These are phyloP conservation scores for Scaptomyza flava DNA, from an alignment of 2,888 invertebrate species.

Conservation along the genomic window DNA sequence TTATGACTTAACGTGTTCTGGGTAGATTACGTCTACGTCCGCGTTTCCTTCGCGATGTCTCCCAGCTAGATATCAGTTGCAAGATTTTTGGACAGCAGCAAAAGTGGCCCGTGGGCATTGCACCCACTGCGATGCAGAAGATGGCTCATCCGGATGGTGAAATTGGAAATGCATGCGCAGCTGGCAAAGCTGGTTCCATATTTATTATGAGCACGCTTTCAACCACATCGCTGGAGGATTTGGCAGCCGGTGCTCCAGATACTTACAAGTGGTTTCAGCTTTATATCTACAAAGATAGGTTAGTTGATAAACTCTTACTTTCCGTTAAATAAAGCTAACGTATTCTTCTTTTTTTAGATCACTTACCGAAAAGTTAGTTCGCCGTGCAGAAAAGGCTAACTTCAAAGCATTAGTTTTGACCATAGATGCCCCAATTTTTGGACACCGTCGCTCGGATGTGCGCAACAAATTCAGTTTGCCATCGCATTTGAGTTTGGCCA, in stretches of 20 bases:
- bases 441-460: slow-evolving; percentile 91
- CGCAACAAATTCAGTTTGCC: slow-evolving; percentile 94
- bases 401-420: slow-evolving; percentile 94
- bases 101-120: slow-evolving; percentile 91
- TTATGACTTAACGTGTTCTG: too few species aligned
- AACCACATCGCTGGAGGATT: slow-evolving; percentile 95
- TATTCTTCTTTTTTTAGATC: slow-evolving; percentile 84
- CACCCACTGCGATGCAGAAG: slow-evolving; percentile 96
- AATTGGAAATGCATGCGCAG: slow-evolving; percentile 93
- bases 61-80: slow-evolving; percentile 87
- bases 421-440: slow-evolving; percentile 95
- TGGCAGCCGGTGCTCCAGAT: slow-evolving; percentile 91
- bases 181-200: slow-evolving; percentile 90
- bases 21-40: slow-evolving; percentile 90
- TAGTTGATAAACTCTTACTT: neutral
- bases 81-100: slow-evolving; percentile 88
- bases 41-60: slow-evolving; percentile 90
- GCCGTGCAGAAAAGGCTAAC: slow-evolving; percentile 92
- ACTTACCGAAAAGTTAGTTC: slow-evolving; percentile 89
- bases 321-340: neutral
- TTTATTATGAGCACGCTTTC: slow-evolving; percentile 94
- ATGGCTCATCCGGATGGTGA: slow-evolving; percentile 97
- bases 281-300: slow-evolving; percentile 94
- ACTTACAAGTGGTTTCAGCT: slow-evolving; percentile 96
- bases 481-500: slow-evolving; percentile 91